Evolutionary conservation across 2,888 invertebrate genomes (phyloP).

Genomic region (Drosophila neoperkinsi): DNA sequence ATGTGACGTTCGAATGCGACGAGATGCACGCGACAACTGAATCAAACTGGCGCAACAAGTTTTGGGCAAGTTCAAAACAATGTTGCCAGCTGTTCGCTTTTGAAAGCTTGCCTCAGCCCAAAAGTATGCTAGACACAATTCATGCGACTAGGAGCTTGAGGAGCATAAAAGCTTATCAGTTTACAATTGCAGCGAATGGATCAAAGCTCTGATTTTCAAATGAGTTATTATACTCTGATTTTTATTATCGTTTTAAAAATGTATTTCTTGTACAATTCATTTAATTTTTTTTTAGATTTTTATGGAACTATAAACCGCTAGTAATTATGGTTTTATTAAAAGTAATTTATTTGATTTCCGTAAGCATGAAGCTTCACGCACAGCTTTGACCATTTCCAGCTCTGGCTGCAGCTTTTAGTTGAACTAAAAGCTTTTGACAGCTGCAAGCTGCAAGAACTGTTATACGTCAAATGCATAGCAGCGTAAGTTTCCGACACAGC

Average conservation of each 20-base stretch:
- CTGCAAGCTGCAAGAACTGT: constrained; percentile 43
- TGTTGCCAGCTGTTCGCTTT: constrained; percentile 28
- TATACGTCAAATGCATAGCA: constrained; percentile 23
- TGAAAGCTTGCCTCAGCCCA: constrained; percentile 24
- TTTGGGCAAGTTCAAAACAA: constrained; percentile 30
- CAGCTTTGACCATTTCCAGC: background rate
- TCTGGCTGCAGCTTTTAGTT: constrained; percentile 13
- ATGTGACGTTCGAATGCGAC: constrained; percentile 41
- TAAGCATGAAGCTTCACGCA: background rate
- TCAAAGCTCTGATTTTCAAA: background rate
- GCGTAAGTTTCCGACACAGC: constrained; percentile 51
- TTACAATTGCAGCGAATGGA: background rate
- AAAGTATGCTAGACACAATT: constrained; percentile 22
- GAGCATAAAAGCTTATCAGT: background rate
- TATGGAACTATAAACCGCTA: background rate
- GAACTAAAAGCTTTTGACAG: constrained; percentile 9
- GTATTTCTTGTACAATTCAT: background rate
- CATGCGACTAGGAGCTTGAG: background rate
- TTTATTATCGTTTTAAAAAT: background rate
- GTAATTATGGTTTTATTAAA: background rate
- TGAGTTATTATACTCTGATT: background rate
- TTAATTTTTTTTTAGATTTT: accelerated
- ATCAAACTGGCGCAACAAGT: constrained; percentile 70
- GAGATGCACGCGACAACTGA: constrained; percentile 52
- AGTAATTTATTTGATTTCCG: background rate